Evolutionary conservation across 2,113 vertebrate species (phyloP), one percentile per base, ranked within the genome.

Genomic region (Rana temporaria): DNA sequence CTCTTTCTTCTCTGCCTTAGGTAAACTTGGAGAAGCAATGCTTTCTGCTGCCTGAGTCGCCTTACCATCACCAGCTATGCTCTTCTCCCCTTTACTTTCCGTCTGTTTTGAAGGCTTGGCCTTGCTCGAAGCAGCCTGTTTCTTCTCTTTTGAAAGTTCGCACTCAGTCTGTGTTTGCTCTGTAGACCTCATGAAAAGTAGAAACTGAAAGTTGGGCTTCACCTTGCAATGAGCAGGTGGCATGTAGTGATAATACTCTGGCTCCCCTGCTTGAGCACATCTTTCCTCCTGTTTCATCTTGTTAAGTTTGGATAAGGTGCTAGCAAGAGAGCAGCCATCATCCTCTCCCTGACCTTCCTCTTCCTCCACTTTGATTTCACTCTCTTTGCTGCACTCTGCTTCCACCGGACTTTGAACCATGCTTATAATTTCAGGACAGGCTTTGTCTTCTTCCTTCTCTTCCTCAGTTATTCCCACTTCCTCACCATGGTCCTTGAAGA

Each of bases 211-310:
- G 81, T 97, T 96, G 5, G 98, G 98, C 73, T 99, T 99, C 1
- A 99, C 98, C 75, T 97, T 95, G 86, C 98, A 99, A 84, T 99
- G 98, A 32, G 96, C 95, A 4, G 98, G 98, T 26, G 98, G 98
- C 69, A 97, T 91, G 62, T 99, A 99, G 89, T 99, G 97, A 84
- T 99, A 99, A 90, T 99, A 99, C 75, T 99, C 93, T 0, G 97
- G 97, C 85, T 99, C 98, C 32, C 81, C 81, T 26, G 94, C 89
- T 0, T 95, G 93, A 1, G 86, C 83, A 18, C 92, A 88, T 72
- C 95, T 96, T 77, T 99, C 98, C 78, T 99, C 97, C 87, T 94
- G 93, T 73, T 94, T 97, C 96, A 98, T 97, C 94, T 94, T 98
- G 86, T 99, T 99, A 18, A 99, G 90, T 84, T 99, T 99, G 26